These are phyloP conservation scores for Cinara cedri DNA, from an alignment of 2,888 invertebrate genomes.

Conservation along the genomic window DNA sequence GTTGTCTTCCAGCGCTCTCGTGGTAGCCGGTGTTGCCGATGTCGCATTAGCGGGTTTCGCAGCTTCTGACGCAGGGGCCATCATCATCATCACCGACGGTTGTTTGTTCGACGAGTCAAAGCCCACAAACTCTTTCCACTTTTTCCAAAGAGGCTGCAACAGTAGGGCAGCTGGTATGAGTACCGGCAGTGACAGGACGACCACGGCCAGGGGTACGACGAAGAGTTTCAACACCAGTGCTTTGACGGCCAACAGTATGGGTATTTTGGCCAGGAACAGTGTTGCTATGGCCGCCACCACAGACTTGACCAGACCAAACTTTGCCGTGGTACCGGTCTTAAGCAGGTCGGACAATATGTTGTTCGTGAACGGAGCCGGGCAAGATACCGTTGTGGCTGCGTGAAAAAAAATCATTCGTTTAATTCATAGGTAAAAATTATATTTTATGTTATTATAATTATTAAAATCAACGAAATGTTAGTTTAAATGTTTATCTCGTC, in stretches of 20 bases:
- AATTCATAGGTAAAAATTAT: background rate
- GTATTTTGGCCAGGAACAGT: slow-evolving; percentile 58
- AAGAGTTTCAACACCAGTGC: slow-evolving; percentile 60
- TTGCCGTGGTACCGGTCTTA: slow-evolving; percentile 48
- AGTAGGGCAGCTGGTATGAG: slow-evolving; percentile 60
- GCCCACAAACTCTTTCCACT: slow-evolving; percentile 54
- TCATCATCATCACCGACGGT: slow-evolving; percentile 55
- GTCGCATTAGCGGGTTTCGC: slow-evolving; percentile 35
- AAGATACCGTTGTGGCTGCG: slow-evolving; percentile 37
- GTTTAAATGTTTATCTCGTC: background rate
- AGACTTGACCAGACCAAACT: slow-evolving; percentile 56
- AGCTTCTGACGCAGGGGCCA: slow-evolving; percentile 2
- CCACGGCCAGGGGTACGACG: slow-evolving; percentile 59
- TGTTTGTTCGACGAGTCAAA: slow-evolving; percentile 41
- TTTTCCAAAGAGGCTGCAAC: slow-evolving; percentile 59
- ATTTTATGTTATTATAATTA: background rate
- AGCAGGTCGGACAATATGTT: slow-evolving; percentile 54
- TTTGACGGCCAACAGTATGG: slow-evolving; percentile 58
- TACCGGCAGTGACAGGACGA: slow-evolving; percentile 59
- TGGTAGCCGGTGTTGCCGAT: slow-evolving; percentile 5
- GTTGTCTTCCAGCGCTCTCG: slow-evolving; percentile 41
- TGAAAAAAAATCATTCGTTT: background rate
- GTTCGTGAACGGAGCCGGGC: slow-evolving; percentile 39
- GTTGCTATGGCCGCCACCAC: slow-evolving; percentile 57
- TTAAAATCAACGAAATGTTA: background rate